Evolutionary conservation across 2,797 vertebrate genomes (phyloP).

Genomic region (Botia almorhae): DNA sequence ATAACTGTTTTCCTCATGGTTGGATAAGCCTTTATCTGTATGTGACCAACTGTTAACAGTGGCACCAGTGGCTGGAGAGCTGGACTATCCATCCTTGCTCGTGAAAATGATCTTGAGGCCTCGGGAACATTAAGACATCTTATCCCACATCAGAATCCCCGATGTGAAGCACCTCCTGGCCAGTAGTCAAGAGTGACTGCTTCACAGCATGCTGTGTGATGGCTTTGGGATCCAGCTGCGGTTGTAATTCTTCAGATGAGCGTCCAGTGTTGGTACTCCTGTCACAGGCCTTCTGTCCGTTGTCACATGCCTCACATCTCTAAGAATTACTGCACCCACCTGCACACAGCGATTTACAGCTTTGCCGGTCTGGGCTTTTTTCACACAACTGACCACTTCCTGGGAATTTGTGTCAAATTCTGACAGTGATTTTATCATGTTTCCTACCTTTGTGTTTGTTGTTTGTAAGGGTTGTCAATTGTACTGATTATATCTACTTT

Average conservation of each 20-base stretch:
- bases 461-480: neutral
- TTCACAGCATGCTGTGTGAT: conserved; percentile 36
- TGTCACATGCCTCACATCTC: conserved; percentile 50
- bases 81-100: conserved; percentile 28
- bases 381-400: neutral
- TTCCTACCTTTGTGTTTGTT: neutral
- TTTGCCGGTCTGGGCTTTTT: neutral
- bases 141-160: conserved; percentile 34
- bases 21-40: conserved; percentile 20
- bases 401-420: conserved; percentile 6
- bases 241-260: conserved; percentile 57
- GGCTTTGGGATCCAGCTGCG: conserved; percentile 28
- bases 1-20: neutral
- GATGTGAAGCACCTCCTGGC: conserved; percentile 27
- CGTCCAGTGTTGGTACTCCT: conserved; percentile 32
- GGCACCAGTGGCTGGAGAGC: conserved; percentile 12
- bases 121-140: conserved; percentile 36
- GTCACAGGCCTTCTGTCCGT: conserved; percentile 40
- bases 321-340: conserved; percentile 49
- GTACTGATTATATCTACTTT: no score
- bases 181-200: conserved; percentile 5
- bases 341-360: conserved; percentile 41
- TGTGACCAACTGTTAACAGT: conserved; percentile 19
- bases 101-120: conserved; percentile 45
- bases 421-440: neutral